Evolutionary conservation across 1,140 invertebrate genomes (phyloP).

Genomic region (Drosophila lacteicornis): DNA sequence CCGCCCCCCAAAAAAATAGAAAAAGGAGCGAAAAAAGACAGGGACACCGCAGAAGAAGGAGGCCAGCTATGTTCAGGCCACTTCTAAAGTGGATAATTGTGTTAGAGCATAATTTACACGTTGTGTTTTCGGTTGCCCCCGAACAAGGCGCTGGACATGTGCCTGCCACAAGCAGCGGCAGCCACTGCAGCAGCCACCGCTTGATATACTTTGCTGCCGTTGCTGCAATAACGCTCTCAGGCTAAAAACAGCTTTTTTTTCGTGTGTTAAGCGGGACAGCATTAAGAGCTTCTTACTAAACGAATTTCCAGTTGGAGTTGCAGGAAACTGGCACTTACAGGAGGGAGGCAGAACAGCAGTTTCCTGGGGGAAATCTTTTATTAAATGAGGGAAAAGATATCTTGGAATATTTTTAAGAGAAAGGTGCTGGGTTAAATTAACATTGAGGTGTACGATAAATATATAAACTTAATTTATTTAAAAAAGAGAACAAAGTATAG

Average conservation of each 20-base stretch:
- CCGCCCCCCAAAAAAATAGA: slow-evolving; percentile 31
- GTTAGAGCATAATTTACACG: slow-evolving; percentile 83
- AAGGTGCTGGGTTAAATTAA: too few species aligned
- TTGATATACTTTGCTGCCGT: slow-evolving; percentile 60
- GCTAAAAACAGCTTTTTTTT: slow-evolving; percentile 35
- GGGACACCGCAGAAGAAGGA: slow-evolving; percentile 32
- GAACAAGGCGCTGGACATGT: slow-evolving; percentile 77
- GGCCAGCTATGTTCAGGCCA: slow-evolving; percentile 57
- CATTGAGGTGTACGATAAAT: too few species aligned
- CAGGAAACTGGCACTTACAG: neutral
- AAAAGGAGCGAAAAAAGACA: slow-evolving; percentile 12
- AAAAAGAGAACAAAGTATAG: too few species aligned
- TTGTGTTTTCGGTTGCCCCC: slow-evolving; percentile 77
- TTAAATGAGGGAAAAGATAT: too few species aligned
- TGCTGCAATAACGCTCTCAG: slow-evolving; percentile 44
- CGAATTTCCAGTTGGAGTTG: slow-evolving; percentile 11
- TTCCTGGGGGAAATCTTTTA: neutral
- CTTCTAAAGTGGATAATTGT: slow-evolving; percentile 82
- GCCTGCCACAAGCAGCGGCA: slow-evolving; percentile 57
- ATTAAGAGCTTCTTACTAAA: slow-evolving; percentile 55
- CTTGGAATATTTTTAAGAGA: too few species aligned
- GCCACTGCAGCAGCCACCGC: slow-evolving; percentile 46
- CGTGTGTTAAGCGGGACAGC: slow-evolving; percentile 26
- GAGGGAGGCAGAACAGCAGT: neutral
- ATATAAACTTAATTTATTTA: too few species aligned